phyloP scores from a whole-genome alignment of 2,797 vertebrate species.

The Crypturellus tataupa region DNA sequence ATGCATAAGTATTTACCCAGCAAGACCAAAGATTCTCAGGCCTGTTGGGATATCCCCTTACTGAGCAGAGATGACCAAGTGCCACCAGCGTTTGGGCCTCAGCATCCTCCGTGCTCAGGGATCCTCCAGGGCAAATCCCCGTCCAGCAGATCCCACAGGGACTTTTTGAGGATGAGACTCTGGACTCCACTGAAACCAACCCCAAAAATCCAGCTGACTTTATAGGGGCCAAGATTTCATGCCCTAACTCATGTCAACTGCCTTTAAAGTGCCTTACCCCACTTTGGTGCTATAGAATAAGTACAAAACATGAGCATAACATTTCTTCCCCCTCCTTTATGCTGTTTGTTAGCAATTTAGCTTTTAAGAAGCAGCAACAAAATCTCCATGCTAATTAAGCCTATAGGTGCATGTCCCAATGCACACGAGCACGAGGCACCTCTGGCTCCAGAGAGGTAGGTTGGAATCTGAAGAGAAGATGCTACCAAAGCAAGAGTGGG shows the following conservation, averaged over 20 bases:
- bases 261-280: background rate
- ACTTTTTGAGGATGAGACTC: background rate
- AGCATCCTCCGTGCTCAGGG: background rate
- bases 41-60: accelerated
- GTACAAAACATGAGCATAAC: background rate
- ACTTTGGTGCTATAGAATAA: background rate
- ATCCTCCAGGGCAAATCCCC: background rate
- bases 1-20: background rate
- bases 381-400: conserved; percentile 42
- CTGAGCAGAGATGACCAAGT: background rate
- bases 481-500: background rate
- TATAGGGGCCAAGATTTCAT: background rate
- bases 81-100: background rate
- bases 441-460: conserved; percentile 51
- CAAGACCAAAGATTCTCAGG: background rate
- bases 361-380: conserved; percentile 46
- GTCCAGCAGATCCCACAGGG: background rate
- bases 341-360: conserved; percentile 38
- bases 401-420: conserved; percentile 41
- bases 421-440: background rate
- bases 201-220: conserved; percentile 7
- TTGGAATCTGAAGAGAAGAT: conserved; percentile 38
- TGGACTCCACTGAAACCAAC: background rate
- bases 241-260: background rate
- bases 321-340: conserved; percentile 35